These are phyloP conservation scores for Apodemus speciosus DNA, from an alignment of 2,113 vertebrate species.

Conservation along the genomic window DNA sequence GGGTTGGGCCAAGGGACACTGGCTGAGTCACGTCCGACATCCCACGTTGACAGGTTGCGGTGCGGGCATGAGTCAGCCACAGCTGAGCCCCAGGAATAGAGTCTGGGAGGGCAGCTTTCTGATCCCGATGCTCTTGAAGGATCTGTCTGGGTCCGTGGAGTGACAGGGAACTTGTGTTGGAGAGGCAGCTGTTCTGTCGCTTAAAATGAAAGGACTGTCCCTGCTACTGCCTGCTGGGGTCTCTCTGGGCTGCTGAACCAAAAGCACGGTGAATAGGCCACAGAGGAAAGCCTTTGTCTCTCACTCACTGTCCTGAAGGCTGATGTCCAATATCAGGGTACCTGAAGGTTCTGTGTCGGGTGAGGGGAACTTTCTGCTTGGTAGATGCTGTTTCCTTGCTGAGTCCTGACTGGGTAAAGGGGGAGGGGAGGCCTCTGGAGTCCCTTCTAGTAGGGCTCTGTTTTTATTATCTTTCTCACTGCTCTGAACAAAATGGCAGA, in stretches of 20 bases:
- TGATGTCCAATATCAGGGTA: background rate
- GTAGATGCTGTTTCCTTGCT: background rate
- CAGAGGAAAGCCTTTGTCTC: background rate
- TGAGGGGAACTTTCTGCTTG: too few relatives aligned
- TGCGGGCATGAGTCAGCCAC: background rate
- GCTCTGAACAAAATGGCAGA: background rate
- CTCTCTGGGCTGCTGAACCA: background rate
- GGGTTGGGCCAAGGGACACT: background rate
- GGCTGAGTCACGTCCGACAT: background rate
- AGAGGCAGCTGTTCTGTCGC: background rate
- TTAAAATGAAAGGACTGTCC: background rate
- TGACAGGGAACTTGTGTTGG: background rate
- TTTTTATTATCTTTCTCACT: background rate
- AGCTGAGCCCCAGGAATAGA: slow-evolving; percentile 32
- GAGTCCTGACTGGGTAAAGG: accelerated
- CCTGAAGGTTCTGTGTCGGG: background rate
- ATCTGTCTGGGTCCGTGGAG: background rate
- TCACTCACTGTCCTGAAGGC: background rate
- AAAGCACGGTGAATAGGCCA: background rate
- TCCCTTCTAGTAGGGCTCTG: background rate
- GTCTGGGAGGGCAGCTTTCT: background rate
- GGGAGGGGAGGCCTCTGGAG: too few relatives aligned
- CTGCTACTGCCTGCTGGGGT: background rate
- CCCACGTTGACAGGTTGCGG: background rate
- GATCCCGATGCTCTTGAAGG: background rate